phyloP scores from a whole-genome alignment of 2,797 vertebrate species.

The Melanotaenia trifasciata region DNA sequence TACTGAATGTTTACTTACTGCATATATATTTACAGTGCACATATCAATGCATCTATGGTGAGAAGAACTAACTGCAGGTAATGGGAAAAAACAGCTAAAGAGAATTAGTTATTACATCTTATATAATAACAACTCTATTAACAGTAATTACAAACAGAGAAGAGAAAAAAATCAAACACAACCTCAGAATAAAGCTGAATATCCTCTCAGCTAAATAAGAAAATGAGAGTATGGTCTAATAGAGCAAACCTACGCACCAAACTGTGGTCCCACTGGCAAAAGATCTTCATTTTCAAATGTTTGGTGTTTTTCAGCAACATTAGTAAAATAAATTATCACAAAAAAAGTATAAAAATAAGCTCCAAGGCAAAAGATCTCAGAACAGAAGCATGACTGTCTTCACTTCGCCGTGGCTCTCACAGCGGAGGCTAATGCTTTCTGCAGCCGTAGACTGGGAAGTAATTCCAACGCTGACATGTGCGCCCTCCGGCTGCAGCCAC shows the following conservation, averaged over 20 bases:
- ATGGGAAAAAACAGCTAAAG: background rate
- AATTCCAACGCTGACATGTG: slow-evolving; percentile 61
- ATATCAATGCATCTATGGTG: background rate
- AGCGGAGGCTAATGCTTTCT: background rate
- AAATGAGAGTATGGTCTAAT: background rate
- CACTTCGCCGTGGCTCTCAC: slow-evolving; percentile 9
- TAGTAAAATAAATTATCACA: slow-evolving; percentile 3
- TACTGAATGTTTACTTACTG: background rate
- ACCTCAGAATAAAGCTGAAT: background rate
- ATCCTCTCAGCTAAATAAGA: background rate
- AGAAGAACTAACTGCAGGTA: background rate
- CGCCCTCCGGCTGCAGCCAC: slow-evolving; percentile 62
- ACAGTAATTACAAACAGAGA: background rate
- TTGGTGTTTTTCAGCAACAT: slow-evolving; percentile 72
- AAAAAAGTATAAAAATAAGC: background rate
- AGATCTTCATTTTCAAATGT: slow-evolving; percentile 87
- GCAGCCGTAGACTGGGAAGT: slow-evolving; percentile 29
- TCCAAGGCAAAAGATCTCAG: slow-evolving; percentile 19
- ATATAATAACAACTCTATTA: too few relatives aligned
- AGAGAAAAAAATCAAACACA: background rate
- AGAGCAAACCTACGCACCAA: slow-evolving; percentile 81
- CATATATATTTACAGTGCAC: too few relatives aligned
- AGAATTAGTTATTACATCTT: background rate
- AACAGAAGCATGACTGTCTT: slow-evolving; percentile 25
- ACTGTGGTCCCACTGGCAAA: slow-evolving; percentile 81